A percentile compares a stretch with the other conserved stretches of the same genome.
These are phyloP conservation scores for Macrotus californicus DNA, from an alignment of 2,113 vertebrate species.

Conservation along the genomic window DNA sequence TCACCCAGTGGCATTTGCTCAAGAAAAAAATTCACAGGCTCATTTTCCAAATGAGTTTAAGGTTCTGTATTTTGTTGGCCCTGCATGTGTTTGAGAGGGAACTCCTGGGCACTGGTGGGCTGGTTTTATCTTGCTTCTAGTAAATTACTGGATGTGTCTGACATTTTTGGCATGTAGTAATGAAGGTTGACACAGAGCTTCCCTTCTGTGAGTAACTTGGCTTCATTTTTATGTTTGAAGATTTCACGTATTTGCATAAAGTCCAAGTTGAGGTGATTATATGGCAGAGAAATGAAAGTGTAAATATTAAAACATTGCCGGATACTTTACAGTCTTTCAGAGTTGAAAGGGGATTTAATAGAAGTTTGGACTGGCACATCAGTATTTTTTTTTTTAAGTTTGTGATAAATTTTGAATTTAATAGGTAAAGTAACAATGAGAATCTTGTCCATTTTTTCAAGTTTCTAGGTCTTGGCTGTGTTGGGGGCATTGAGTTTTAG, in stretches of 20 bases:
- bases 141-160: background rate
- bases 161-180: background rate
- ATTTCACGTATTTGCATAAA: constrained; percentile 44
- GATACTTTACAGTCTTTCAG: background rate
- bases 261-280: constrained; percentile 27
- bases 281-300: background rate
- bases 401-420: background rate
- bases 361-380: background rate
- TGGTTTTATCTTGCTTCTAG: constrained; percentile 1
- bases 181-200: background rate
- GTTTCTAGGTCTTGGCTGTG: background rate
- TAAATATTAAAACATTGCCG: constrained; percentile 42
- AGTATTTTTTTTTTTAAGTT: constrained; percentile 13
- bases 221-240: constrained; percentile 50
- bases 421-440: background rate
- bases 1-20: background rate
- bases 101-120: background rate
- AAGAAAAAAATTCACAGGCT: constrained; percentile 1
- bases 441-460: background rate
- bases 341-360: background rate
- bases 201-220: constrained; percentile 34
- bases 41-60: constrained; percentile 45
- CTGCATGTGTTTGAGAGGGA: background rate
- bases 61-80: background rate
- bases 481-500: background rate